Conservation (phyloP, 2,888 invertebrate species). For the Acanthopleura granulata region DNA sequence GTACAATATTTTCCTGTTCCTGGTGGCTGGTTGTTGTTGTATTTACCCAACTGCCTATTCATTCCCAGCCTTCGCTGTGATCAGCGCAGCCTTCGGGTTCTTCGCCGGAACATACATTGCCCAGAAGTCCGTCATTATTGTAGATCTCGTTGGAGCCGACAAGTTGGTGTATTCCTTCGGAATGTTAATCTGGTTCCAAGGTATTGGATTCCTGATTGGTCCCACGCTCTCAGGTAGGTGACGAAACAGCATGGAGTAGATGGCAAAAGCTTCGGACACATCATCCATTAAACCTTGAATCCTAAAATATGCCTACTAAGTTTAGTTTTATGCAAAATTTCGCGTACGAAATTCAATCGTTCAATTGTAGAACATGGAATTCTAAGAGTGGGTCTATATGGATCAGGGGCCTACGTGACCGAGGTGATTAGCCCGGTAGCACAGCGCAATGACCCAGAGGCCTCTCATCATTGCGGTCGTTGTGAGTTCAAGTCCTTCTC, state of each 20-base stretch:
- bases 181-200: constrained; percentile 50
- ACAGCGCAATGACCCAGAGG: too few relatives aligned
- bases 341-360: too few relatives aligned
- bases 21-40: constrained; percentile 38
- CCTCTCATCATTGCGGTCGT: too few relatives aligned
- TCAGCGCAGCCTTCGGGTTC: constrained; percentile 42
- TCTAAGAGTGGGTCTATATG: too few relatives aligned
- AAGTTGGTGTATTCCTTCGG: constrained; percentile 53
- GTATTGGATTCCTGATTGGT: constrained; percentile 51
- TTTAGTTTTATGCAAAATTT: too few relatives aligned
- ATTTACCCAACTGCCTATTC: constrained; percentile 35
- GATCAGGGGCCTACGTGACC: too few relatives aligned
- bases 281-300: too few relatives aligned
- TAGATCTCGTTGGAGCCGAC: constrained; percentile 51
- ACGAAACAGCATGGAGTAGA: background rate
- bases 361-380: too few relatives aligned
- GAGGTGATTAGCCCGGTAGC: too few relatives aligned
- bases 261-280: background rate
- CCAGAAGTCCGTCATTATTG: constrained; percentile 50
- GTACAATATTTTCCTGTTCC: constrained; percentile 42
- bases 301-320: too few relatives aligned
- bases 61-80: constrained; percentile 39
- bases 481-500: too few relatives aligned
- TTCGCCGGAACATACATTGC: constrained; percentile 48
- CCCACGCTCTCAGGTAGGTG: constrained; percentile 51